phyloP scores from a whole-genome alignment of 1,140 invertebrate genomes.

The Polyergus mexicanus region DNA sequence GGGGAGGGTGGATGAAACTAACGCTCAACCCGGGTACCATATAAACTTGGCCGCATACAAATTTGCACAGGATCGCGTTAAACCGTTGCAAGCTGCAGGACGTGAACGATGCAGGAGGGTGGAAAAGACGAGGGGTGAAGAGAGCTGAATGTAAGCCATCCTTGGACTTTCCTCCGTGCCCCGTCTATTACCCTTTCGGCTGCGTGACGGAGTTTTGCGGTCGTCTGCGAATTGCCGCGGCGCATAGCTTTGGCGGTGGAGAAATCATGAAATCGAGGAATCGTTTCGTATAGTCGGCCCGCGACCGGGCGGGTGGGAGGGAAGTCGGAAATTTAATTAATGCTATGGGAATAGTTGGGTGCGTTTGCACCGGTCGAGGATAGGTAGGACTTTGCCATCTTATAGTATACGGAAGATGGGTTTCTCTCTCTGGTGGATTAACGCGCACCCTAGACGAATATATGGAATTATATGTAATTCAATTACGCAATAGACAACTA shows the following conservation, averaged over 20 bases:
- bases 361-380: slow-evolving; percentile 18
- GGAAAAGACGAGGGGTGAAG: background rate
- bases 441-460: slow-evolving; percentile 6
- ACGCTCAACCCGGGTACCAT: slow-evolving; percentile 72
- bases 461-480: slow-evolving; percentile 23
- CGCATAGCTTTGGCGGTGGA: slow-evolving; percentile 22
- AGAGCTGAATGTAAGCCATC: background rate
- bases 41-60: slow-evolving; percentile 80
- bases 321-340: slow-evolving; percentile 69
- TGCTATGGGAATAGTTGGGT: slow-evolving; percentile 40
- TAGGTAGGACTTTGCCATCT: background rate
- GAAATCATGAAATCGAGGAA: slow-evolving; percentile 60
- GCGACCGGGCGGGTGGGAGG: background rate
- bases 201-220: slow-evolving; percentile 54
- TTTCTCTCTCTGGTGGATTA: slow-evolving; percentile 30
- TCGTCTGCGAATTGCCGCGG: slow-evolving; percentile 43
- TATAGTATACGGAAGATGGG: slow-evolving; percentile 8
- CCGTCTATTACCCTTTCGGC: slow-evolving; percentile 49
- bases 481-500: slow-evolving; percentile 25
- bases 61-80: slow-evolving; percentile 77
- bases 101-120: slow-evolving; percentile 1
- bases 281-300: slow-evolving; percentile 40
- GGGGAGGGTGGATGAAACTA: slow-evolving; percentile 53
- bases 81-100: slow-evolving; percentile 66
- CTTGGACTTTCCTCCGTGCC: slow-evolving; percentile 1